These are phyloP conservation scores for Erithacus rubecula DNA, from an alignment of 2,797 vertebrate species.

Conservation along the genomic window DNA sequence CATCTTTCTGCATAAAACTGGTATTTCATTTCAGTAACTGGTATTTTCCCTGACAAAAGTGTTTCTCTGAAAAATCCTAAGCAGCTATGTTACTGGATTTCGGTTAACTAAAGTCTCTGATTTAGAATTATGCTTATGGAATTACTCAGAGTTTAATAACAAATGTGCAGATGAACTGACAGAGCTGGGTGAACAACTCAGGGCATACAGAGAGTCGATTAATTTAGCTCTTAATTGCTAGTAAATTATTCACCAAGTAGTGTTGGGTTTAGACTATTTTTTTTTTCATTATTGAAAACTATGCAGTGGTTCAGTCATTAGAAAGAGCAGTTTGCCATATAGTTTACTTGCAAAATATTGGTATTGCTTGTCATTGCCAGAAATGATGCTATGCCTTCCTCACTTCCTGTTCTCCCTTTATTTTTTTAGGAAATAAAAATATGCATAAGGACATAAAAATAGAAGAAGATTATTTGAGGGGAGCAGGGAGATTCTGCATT, in stretches of 20 bases:
- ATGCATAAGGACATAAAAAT: neutral
- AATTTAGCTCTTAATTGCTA: neutral
- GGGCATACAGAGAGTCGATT: neutral
- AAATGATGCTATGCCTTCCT: neutral
- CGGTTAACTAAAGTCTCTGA: neutral
- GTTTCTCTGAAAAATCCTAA: neutral
- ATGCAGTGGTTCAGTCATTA: neutral
- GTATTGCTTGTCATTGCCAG: neutral
- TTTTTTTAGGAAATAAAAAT: neutral
- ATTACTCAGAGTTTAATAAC: neutral
- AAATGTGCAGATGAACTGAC: neutral
- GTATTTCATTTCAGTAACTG: neutral
- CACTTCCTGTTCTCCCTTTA: neutral
- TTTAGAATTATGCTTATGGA: neutral
- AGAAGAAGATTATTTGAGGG: neutral
- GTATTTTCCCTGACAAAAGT: neutral
- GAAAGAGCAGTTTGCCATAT: neutral
- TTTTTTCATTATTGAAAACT: neutral
- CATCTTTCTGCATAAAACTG: neutral
- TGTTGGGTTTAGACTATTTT: neutral
- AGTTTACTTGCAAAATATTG: neutral
- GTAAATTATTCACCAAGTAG: neutral
- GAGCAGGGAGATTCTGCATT: neutral
- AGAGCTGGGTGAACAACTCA: neutral
- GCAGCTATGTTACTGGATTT: neutral